Evolutionary conservation across 1,140 invertebrate genomes (phyloP).

Genomic region (Trichonephila inaurata): DNA sequence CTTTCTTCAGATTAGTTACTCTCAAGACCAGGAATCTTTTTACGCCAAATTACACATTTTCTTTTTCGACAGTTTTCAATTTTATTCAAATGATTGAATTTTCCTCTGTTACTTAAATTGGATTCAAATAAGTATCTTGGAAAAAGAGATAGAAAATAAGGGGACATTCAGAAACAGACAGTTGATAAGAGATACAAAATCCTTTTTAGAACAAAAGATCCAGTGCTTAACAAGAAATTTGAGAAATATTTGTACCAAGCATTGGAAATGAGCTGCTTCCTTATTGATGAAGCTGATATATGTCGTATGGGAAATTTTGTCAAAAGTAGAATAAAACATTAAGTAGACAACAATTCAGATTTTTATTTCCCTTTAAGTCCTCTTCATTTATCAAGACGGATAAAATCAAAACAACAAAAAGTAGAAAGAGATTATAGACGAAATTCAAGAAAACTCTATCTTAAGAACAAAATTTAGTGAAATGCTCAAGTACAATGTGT

Average conservation of each 20-base stretch:
- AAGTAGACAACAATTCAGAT: no score
- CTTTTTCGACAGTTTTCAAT: not conserved
- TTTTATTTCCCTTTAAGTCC: no score
- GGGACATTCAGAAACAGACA: not conserved
- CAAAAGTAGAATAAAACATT: no score
- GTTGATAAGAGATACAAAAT: not conserved
- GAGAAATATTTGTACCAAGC: not conserved
- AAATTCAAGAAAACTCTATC: no score
- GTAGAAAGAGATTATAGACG: no score
- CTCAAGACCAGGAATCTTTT: not conserved
- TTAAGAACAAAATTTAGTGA: no score
- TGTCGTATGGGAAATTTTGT: not conserved
- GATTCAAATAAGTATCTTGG: constrained; percentile 29
- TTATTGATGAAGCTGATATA: not conserved
- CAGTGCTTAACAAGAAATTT: not conserved
- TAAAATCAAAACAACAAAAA: no score
- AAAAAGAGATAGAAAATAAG: not conserved
- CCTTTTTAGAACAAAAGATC: not conserved
- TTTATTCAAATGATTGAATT: not conserved
- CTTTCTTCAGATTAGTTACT: not conserved
- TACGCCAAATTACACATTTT: constrained; percentile 13
- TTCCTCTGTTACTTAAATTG: constrained; percentile 10
- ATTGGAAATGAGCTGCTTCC: not conserved
- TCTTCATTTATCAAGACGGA: no score
- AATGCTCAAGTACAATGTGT: no score